Percentiles rank a stretch among this genome's conserved stretches.
Evolutionary conservation across 2,888 invertebrate genomes (phyloP).

Genomic region (Macrophya alboannulata): DNA sequence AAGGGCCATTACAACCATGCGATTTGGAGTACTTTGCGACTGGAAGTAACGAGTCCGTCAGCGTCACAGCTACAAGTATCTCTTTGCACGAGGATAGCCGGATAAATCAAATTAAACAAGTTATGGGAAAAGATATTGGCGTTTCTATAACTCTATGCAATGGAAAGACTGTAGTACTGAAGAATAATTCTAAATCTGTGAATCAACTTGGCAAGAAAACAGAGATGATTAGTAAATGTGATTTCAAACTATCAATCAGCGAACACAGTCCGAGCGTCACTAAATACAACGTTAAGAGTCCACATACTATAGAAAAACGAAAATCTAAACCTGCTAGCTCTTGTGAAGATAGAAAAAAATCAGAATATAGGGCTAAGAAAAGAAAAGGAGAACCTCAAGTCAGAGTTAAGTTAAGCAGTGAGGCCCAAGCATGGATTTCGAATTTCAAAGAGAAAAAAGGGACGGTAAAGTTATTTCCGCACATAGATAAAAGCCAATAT

Average conservation of each 20-base stretch:
- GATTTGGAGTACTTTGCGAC: conserved; percentile 53
- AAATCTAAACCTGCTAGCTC: not conserved
- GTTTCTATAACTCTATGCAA: not conserved
- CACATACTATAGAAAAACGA: not conserved
- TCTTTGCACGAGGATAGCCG: conserved; percentile 6
- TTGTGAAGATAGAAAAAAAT: conserved; percentile 34
- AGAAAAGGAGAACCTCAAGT: not conserved
- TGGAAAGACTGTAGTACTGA: conserved; percentile 19
- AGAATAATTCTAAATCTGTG: conserved; percentile 51
- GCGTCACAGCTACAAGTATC: conserved; percentile 4
- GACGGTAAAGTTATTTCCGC: conserved; percentile 19
- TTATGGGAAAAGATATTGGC: conserved; percentile 18
- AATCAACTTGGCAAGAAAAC: conserved; percentile 42
- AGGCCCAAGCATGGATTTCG: not conserved
- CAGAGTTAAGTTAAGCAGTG: not conserved
- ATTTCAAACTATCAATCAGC: conserved; percentile 28
- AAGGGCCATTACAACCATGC: conserved; percentile 54
- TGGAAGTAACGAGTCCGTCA: conserved; percentile 47
- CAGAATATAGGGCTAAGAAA: not conserved
- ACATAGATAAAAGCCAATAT: conserved; percentile 53
- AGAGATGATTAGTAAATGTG: not conserved
- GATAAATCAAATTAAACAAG: conserved; percentile 22
- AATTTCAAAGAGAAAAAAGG: conserved; percentile 23
- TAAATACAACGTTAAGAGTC: not conserved
- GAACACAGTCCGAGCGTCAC: not conserved